Evolutionary conservation across 2,888 invertebrate species (phyloP), one percentile per base, ranked within the genome.

Genomic region (Thereva unica): DNA sequence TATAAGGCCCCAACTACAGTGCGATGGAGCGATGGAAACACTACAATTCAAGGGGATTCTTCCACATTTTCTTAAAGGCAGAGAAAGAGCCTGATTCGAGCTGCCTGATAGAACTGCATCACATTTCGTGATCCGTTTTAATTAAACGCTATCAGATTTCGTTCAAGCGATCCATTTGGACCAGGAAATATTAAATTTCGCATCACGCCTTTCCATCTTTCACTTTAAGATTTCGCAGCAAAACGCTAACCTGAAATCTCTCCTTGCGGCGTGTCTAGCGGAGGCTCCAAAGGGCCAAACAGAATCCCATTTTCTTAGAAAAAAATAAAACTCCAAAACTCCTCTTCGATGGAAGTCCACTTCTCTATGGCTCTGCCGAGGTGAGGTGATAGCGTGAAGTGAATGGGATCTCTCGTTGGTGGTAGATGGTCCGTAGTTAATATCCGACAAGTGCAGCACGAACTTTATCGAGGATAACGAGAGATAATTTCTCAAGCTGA

Each of bases 121-220:
- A 53, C 45, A 64, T 64, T 65, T 65, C 65, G 65, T 65, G 65
- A 56, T 65, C 55, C 49, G 56, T 65, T 65, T 65, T 65, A 65
- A 65, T 65, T 65, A 65, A 65, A 56, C 49, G 56, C 55, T 65
- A 65, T 65, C 65, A 65, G 65, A 65, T 65, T 65, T 65, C 65
- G 56, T 65, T 65, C 56, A 65, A 65, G 67, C 69, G 67, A 69
- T 69, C 67, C 69, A 69, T 69, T 69, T 69, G 64, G 65, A 64
- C 67, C 69, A 69, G 76, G 75, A 77, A 75, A 79, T 79, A 78
- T 79, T 78, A 78, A 77, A 76, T 78, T 78, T 78, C 78, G 76
- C 78, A 78, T 77, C 78, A 78, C 78, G 78, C 77, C 76, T 69
- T 69, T 61, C 61, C 67, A 69, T 69, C 69, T 69, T 67, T 69